A percentile compares a stretch with the other conserved stretches of the same genome.
These are phyloP conservation scores for Crematogaster levior DNA, from an alignment of 2,888 invertebrate genomes.

Conservation along the genomic window DNA sequence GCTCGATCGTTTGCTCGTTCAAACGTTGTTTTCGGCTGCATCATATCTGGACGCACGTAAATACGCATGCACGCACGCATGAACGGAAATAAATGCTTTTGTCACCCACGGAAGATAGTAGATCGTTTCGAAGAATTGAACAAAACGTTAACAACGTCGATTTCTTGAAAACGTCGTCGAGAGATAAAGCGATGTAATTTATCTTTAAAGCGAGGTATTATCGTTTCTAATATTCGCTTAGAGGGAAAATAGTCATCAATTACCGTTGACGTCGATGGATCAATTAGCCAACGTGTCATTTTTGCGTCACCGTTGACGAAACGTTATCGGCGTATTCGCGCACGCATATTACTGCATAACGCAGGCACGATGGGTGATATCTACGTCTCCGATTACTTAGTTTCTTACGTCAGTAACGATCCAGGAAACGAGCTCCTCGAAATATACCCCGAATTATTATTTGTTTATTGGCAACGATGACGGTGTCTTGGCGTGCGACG, in stretches of 20 bases:
- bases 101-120: background rate
- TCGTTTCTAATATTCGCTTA: background rate
- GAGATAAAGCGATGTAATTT: background rate
- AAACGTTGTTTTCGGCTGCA: constrained; percentile 65
- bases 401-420: constrained; percentile 28
- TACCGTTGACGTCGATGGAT: background rate
- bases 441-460: constrained; percentile 43
- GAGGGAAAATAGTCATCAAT: background rate
- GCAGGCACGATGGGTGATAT: background rate
- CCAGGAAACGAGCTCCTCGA: constrained; percentile 49
- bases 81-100: constrained; percentile 6
- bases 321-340: background rate
- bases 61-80: background rate
- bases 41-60: constrained; percentile 22
- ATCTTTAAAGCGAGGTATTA: background rate
- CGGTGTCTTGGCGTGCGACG: constrained; percentile 10
- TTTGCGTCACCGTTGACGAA: background rate
- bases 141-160: too few species aligned
- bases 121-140: background rate
- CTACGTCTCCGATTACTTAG: constrained; percentile 15
- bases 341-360: background rate
- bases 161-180: background rate
- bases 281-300: background rate
- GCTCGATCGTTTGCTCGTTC: constrained; percentile 58
- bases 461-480: constrained; percentile 42